Evolutionary conservation across 2,113 vertebrate species (phyloP).

Genomic region (Cepphus grylle): DNA sequence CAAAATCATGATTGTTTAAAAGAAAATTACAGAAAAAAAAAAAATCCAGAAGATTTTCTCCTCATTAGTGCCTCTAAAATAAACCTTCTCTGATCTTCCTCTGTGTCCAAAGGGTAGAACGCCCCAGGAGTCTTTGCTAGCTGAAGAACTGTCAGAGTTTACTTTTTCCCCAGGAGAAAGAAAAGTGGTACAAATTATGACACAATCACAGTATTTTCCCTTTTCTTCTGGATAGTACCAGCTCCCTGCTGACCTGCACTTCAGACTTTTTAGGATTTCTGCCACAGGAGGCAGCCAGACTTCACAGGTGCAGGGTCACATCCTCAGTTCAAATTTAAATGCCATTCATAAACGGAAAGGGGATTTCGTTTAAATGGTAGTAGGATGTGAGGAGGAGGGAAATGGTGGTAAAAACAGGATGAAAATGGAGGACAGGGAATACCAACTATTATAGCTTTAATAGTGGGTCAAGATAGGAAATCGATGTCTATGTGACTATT

Average conservation of each 20-base stretch:
- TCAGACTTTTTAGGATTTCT: neutral
- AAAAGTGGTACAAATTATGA: neutral
- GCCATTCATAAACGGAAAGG: neutral
- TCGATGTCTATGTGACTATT: rapidly evolving
- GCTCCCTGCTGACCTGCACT: neutral
- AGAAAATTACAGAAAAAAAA: neutral
- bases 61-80: neutral
- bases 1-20: neutral
- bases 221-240: neutral
- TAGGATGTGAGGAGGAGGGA: neutral
- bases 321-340: neutral
- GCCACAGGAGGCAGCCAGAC: neutral
- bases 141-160: neutral
- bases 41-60: neutral
- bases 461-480: neutral
- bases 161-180: neutral
- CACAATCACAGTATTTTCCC: neutral
- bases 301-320: neutral
- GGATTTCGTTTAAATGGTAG: neutral
- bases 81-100: neutral
- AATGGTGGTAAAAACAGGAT: neutral
- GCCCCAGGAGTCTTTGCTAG: neutral
- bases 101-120: neutral
- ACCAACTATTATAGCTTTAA: neutral
- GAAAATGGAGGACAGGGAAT: neutral